Conservation (phyloP, 37 sponge, comb jelly and placozoan genomes). For the Spongilla lacustris region DNA sequence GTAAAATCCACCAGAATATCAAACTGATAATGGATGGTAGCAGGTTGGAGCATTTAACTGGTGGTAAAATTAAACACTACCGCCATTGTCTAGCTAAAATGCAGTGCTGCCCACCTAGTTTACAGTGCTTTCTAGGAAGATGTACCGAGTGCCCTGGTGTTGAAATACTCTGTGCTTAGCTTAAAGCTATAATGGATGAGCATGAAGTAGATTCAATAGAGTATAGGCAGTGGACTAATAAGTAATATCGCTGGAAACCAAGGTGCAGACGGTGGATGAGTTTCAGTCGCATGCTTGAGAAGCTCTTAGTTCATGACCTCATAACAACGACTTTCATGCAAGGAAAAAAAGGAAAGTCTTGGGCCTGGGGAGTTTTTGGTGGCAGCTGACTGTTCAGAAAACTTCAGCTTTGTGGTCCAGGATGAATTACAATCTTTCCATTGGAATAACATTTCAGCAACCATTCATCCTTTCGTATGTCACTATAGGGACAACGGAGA, state of each 20-base stretch:
- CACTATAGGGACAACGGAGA: too few species aligned
- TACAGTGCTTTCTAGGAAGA: background rate
- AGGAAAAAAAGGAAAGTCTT: too few species aligned
- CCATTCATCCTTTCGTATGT: too few species aligned
- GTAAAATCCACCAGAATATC: constrained; percentile 38
- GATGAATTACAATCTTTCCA: too few species aligned
- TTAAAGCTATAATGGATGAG: background rate
- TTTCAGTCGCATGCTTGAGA: too few species aligned
- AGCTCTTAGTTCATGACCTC: too few species aligned
- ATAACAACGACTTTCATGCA: too few species aligned
- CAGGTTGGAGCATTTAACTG: background rate
- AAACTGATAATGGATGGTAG: constrained; percentile 11
- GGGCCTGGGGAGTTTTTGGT: too few species aligned
- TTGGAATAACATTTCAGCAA: too few species aligned
- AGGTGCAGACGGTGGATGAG: background rate
- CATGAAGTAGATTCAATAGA: background rate
- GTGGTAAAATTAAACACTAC: background rate
- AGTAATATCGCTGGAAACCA: background rate
- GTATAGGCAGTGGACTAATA: background rate
- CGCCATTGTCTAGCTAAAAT: background rate
- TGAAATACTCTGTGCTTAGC: background rate
- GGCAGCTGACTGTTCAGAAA: too few species aligned
- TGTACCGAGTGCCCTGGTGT: constrained; percentile 9
- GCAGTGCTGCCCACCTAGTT: background rate
- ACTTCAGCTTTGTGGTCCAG: too few species aligned